Evolutionary conservation across 2,888 invertebrate genomes (phyloP), one percentile per base, ranked within the genome.

Genomic region (Lissonota sp.): DNA sequence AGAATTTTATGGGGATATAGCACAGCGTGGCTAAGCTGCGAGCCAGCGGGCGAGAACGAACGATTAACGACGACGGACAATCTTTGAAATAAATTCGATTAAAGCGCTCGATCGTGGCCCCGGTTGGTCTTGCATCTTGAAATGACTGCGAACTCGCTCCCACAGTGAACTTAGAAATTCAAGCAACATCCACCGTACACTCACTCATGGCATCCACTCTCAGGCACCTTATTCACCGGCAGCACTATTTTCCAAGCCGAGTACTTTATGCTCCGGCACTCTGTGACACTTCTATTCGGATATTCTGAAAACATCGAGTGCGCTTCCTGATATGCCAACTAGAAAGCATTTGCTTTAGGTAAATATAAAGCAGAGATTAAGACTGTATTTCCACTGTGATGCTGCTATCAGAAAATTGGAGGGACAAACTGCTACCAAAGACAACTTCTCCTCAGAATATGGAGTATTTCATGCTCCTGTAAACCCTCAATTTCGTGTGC

Each of bases 71-170:
- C 69, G 70, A 76, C 69, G 78, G 67, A 82, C 81, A 79, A 84
- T 82, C 82, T 77, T 71, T 60, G 71, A 73, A 81, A 88, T 88
- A 88, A 88, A 88, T 87, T 82, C 83, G 75, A 86, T 82, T 82
- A 67, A 72, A 73, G 71, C 74, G 79, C 44, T 74, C 55, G 49
- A 63, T 46, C 66, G 58, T 66, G 62, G 60, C 63, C 58, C 66
- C 75, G 58, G 58, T 42, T 40, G 55, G 62, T 63, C 76, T 67
- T 57, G 7, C 63, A 71, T 16, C 63, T n/a, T 39, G 40, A 53
- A 40, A 16, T 46, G 44, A n/a, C 55, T 44, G n/a, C 5, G 42
- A 16, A 42, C 55, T 53, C 42, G 53, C 67, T 42, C 67, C 14
- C 55, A 55, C 53, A 66, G 66, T 51, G 26, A 57, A 73, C 53